Percentiles rank a stretch among this genome's conserved stretches.
phyloP scores from a whole-genome alignment of 2,113 vertebrate genomes.

The Pithys albifrons region DNA sequence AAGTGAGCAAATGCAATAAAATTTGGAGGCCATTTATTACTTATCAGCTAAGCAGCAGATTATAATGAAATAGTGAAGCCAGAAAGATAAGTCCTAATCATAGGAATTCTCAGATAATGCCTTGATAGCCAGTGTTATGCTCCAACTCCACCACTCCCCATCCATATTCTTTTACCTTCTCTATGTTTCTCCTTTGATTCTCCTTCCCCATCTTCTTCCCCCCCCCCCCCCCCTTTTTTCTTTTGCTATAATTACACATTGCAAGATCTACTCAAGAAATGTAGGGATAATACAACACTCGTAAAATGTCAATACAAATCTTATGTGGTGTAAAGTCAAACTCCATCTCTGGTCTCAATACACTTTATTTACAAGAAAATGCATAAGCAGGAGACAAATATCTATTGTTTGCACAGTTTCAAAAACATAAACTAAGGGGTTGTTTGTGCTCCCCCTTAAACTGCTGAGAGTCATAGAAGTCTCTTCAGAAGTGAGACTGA shows the following conservation, averaged over 20 bases:
- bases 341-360: not conserved
- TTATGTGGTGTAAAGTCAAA: not conserved
- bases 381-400: constrained; percentile 1
- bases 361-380: constrained; percentile 52
- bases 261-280: not conserved
- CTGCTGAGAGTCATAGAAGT: not conserved
- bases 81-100: not conserved
- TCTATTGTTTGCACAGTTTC: not conserved
- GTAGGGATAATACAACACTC: not conserved
- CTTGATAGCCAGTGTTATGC: not conserved
- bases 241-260: not conserved
- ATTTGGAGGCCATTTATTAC: constrained; percentile 7
- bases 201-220: not conserved
- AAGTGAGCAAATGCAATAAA: not conserved
- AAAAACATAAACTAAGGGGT: not conserved
- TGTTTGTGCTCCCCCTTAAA: not conserved
- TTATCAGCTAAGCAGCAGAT: not conserved
- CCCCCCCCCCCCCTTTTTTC: not conserved
- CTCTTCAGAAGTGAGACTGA: not conserved
- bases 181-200: not conserved
- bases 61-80: not conserved
- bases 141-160: not conserved
- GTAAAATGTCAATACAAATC: not conserved
- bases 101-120: not conserved
- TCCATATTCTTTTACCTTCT: not conserved